These are phyloP conservation scores for Pachyramphus minor DNA, from an alignment of 2,113 vertebrate species.

Conservation along the genomic window DNA sequence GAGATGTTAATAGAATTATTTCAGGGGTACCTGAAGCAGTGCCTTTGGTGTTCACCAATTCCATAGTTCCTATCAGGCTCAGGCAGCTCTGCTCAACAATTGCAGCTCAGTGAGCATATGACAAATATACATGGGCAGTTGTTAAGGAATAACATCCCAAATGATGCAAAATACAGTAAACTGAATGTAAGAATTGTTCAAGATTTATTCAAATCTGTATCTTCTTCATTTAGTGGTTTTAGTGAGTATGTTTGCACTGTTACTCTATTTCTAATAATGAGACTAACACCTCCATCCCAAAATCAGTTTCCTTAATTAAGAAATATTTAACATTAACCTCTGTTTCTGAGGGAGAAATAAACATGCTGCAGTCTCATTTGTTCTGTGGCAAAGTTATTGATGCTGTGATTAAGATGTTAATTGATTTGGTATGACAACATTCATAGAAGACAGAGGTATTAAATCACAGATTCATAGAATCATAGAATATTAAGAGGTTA, in stretches of 20 bases:
- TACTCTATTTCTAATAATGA: not conserved
- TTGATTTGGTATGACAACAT: not conserved
- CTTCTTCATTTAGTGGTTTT: not conserved
- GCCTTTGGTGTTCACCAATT: not conserved
- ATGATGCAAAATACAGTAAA: not conserved
- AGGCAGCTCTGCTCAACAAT: not conserved
- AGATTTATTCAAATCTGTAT: not conserved
- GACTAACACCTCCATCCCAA: not conserved
- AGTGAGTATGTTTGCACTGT: not conserved
- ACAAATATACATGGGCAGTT: not conserved
- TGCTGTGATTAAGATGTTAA: not conserved
- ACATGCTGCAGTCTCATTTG: not conserved
- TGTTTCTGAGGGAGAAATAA: not conserved
- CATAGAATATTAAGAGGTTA: not conserved
- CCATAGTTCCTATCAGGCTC: not conserved
- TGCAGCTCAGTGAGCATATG: fast-evolving
- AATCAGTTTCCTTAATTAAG: not conserved
- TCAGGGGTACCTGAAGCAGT: not conserved
- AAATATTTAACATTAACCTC: not conserved
- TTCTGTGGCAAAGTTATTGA: not conserved
- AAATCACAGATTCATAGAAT: not conserved
- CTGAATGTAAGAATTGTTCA: not conserved
- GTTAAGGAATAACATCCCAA: not conserved
- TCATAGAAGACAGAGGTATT: not conserved
- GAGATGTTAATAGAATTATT: not conserved